Evolutionary conservation across 2,888 invertebrate species (phyloP), one percentile per base, ranked within the genome.

Genomic region (Polietes domitor): DNA sequence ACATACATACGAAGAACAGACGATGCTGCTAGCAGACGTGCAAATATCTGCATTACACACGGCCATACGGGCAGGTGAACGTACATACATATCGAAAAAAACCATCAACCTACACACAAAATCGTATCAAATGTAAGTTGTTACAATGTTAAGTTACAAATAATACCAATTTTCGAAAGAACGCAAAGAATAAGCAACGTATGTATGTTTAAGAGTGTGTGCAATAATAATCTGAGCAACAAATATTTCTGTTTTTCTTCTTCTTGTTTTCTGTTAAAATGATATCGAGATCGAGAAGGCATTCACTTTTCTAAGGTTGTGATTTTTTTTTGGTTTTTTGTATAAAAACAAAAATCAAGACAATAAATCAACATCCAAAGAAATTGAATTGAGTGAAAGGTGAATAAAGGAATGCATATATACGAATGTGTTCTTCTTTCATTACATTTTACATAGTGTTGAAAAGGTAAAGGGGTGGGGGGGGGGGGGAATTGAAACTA

Each of bases 91-190:
- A 3, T 37, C 7, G 32, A 3, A 3, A 32, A 32, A 32, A 3
- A 4, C 41, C 41, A 41, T 7, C 32, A 5, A 41, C 41, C 12
- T 6, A 47, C n/a, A 47, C n/a, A 15, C n/a, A 41, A 47, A 37
- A 47, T 47, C 15, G 4, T 15, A 12, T 32, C n/a, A n/a, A n/a
- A 47, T 12, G n/a, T n/a, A 43, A 71, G n/a, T n/a, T n/a, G n/a
- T 72, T 37, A 41, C 28, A n/a, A 55, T 47, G 68, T 19, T 79
- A 74, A 79, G 68, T 74, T 73, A 41, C 74, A 80, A 80, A 80
- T 74, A 74, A 74, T 74, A 70, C 58, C 19, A 79, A 79, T 79
- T 78, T 74, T n/a, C 63, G 26, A 5, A 17, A 19, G 43, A 63
- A 63, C n/a, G 55, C 4, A 63, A n/a, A 32, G 7, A 17, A 15